Conservation (phyloP, 2,797 vertebrate genomes). For the Spondyliosoma cantharus region DNA sequence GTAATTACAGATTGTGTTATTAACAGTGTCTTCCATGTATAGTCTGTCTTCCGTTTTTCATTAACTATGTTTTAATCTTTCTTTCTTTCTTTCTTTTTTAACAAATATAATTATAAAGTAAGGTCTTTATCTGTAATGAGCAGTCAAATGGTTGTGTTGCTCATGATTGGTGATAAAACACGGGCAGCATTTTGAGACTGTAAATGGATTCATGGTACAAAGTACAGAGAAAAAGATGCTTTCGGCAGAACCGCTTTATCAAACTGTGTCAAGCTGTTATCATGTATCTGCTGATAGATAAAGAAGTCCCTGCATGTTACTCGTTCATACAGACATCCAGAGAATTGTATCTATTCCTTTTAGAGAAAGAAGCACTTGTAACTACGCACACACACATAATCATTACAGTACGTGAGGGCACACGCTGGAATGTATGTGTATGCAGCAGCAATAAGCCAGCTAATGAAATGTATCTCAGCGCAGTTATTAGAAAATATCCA, state of each 20-base stretch:
- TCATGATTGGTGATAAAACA: slow-evolving; percentile 22
- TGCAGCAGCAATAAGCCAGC: slow-evolving; percentile 66
- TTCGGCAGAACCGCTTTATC: slow-evolving; percentile 6
- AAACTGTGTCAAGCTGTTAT: slow-evolving; percentile 33
- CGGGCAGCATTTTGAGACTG: slow-evolving; percentile 22
- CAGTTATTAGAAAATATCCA: slow-evolving; percentile 51
- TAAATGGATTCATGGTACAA: slow-evolving; percentile 22
- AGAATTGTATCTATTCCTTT: slow-evolving; percentile 51
- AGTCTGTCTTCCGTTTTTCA: not conserved
- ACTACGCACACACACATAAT: slow-evolving; percentile 35
- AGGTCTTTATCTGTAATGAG: slow-evolving; percentile 29
- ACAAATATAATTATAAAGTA: slow-evolving; percentile 18
- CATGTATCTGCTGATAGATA: slow-evolving; percentile 38
- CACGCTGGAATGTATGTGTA: slow-evolving; percentile 67
- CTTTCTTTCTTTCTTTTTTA: slow-evolving; percentile 24
- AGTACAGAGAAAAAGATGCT: slow-evolving; percentile 33
- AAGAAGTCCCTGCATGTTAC: slow-evolving; percentile 67
- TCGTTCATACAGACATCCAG: slow-evolving; percentile 31
- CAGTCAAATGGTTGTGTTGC: slow-evolving; percentile 4
- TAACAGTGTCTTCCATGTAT: slow-evolving; percentile 29
- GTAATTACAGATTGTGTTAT: slow-evolving; percentile 27
- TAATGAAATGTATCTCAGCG: slow-evolving; percentile 63
- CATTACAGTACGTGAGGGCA: slow-evolving; percentile 56
- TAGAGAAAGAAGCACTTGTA: slow-evolving; percentile 58
- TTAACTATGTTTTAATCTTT: not conserved